Base-by-base conservation (phyloP, 2,113 vertebrate genomes). In the Irena cyanogastra region DNA sequence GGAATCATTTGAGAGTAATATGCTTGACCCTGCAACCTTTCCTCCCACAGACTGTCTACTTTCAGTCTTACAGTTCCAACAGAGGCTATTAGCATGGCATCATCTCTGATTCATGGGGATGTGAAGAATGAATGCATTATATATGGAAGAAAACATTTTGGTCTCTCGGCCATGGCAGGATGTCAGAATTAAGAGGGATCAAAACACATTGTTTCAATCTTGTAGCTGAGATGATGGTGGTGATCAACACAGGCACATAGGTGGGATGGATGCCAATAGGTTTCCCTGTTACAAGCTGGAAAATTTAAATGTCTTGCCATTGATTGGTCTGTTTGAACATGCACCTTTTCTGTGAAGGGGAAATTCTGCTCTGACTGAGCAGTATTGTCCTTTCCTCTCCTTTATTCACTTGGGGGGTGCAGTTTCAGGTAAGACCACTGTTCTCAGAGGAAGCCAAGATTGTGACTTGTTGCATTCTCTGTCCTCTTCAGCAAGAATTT, bases 21-120 rank as follows among this genome's bases (percentile, higher is more conserved):
- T 70, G 77, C 60, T 94, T 94, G 89, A 91, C 92, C 94, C 72
- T 78, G 37, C 83, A 88, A 94, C 94, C 95, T 80, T 77, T 79
- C 75, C 76, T 95, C 92, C 88, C 77, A 89, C 86, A 56, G 22
- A 69, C 60, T 81, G 72, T 68, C 63, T 89, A 53, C 78, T 90
- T 94, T 92, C 68, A 91, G 19, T 90, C 72, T 83, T 82, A 47
- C 17, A 23, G 26, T 77, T 94, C 57, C 30, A 82, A 13, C 19
- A 65, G 61, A 82, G 74, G 26, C 60, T 84, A 54, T 95, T 92
- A 94, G 52, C 49, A 42, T 35, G 66, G 59, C 56, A 83, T 53
- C 70, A 42, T 74, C 54, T 75, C n/a, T 94, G 86, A 91, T 93
- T 94, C 37, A 53, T 53, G 26, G 50, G 6, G 16, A 23, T 21